Conservation (phyloP, 2,888 invertebrate species). For the Apantesis nais region DNA sequence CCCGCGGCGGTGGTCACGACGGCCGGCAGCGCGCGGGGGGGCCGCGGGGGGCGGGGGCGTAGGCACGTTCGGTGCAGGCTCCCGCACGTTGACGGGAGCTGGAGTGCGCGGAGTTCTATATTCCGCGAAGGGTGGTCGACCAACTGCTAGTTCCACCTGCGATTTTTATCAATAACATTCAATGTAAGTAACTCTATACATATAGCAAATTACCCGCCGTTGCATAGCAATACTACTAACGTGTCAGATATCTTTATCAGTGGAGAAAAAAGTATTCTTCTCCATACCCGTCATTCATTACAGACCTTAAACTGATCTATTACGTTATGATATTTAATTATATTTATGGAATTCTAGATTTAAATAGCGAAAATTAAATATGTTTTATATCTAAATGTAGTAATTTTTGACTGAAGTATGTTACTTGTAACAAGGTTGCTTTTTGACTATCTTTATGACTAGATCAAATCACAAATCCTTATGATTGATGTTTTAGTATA, state of each 20-base stretch:
- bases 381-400: neutral
- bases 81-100: constrained; percentile 32
- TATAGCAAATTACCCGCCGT: too few species aligned
- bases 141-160: constrained; percentile 78
- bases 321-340: too few species aligned
- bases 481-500: neutral
- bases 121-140: constrained; percentile 70
- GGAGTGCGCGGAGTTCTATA: constrained; percentile 64
- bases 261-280: too few species aligned
- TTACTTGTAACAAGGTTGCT: too few species aligned
- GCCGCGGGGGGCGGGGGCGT: constrained; percentile 40
- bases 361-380: neutral
- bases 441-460: neutral
- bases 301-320: too few species aligned
- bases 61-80: constrained; percentile 48
- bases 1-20: constrained; percentile 33
- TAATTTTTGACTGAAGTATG: neutral
- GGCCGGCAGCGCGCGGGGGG: constrained; percentile 41
- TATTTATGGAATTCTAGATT: too few species aligned
- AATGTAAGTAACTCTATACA: too few species aligned
- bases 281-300: too few species aligned
- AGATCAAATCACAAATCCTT: neutral
- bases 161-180: neutral
- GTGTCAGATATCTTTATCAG: too few species aligned
- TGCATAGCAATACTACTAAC: neutral